These are phyloP conservation scores for Cryptoprocta ferox DNA, from an alignment of 2,797 vertebrate genomes.

Conservation along the genomic window DNA sequence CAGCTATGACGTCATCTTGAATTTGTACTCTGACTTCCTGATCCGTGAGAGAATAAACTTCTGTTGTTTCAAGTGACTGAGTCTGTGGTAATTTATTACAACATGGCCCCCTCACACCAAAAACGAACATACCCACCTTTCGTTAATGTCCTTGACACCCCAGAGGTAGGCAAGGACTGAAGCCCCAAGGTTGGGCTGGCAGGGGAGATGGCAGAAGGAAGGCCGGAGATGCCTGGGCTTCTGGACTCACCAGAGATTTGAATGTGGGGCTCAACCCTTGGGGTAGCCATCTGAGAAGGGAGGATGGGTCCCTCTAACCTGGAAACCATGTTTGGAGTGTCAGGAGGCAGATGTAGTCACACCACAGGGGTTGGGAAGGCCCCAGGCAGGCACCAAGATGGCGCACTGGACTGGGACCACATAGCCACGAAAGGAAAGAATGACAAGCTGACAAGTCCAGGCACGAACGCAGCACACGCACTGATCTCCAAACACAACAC, in stretches of 20 bases:
- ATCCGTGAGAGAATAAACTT: not conserved
- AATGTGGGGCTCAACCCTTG: not conserved
- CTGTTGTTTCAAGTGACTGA: not conserved
- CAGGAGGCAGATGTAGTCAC: not conserved
- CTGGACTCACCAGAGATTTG: not conserved
- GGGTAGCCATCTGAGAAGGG: not conserved
- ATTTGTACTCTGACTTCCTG: not conserved
- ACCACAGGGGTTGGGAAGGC: not conserved
- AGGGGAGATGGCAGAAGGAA: not conserved
- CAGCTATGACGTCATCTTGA: too few relatives aligned
- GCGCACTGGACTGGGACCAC: fast-evolving
- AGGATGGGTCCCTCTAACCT: too few relatives aligned
- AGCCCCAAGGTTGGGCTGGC: not conserved
- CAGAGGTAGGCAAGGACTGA: not conserved
- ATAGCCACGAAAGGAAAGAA: not conserved
- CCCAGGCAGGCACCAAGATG: not conserved
- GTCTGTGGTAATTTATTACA: not conserved
- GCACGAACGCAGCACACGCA: too few relatives aligned
- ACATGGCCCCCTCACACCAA: not conserved
- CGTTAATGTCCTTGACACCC: not conserved
- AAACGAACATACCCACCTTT: not conserved
- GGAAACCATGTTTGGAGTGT: not conserved
- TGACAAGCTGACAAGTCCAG: fast-evolving
- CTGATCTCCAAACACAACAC: not conserved
- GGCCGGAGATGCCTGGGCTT: not conserved